Percentiles rank a stretch among this genome's conserved stretches.
Evolutionary conservation across 2,113 vertebrate genomes (phyloP).

Genomic region (Oncorhynchus nerka): DNA sequence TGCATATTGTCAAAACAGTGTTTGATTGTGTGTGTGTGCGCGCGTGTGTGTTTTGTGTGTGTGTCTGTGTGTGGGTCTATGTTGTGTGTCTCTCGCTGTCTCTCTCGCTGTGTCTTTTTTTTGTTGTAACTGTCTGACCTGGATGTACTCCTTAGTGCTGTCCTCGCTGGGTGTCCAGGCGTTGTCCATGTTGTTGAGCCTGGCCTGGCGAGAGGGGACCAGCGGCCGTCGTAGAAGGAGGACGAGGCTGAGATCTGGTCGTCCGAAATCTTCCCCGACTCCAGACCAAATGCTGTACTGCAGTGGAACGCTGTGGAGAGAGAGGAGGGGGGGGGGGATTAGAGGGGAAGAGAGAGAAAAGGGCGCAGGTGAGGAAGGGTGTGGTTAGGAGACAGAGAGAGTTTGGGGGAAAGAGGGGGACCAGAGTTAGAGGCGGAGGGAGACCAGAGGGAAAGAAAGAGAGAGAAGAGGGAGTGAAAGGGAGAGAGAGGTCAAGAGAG

Average conservation of each 20-base stretch:
- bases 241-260: conserved; percentile 92
- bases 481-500: neutral
- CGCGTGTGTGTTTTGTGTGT: neutral
- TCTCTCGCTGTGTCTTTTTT: too few species aligned
- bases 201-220: conserved; percentile 89
- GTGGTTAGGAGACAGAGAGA: neutral
- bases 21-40: neutral
- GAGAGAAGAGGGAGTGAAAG: neutral
- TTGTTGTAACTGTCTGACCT: conserved; percentile 70
- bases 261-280: conserved; percentile 91
- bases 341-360: neutral
- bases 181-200: conserved; percentile 92
- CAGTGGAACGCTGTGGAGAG: conserved; percentile 85
- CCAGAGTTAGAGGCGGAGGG: neutral
- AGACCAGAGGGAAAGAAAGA: neutral
- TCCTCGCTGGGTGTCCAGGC: conserved; percentile 95
- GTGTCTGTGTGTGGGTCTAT: too few species aligned
- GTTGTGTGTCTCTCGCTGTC: neutral
- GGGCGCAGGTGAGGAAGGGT: neutral
- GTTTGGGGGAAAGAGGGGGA: neutral
- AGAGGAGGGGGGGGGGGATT: neutral
- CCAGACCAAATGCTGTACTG: conserved; percentile 88
- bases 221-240: conserved; percentile 85
- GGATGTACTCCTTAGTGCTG: conserved; percentile 93
- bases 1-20: neutral